These are phyloP conservation scores for Otus sunia DNA, from an alignment of 2,113 vertebrate genomes.

Conservation along the genomic window DNA sequence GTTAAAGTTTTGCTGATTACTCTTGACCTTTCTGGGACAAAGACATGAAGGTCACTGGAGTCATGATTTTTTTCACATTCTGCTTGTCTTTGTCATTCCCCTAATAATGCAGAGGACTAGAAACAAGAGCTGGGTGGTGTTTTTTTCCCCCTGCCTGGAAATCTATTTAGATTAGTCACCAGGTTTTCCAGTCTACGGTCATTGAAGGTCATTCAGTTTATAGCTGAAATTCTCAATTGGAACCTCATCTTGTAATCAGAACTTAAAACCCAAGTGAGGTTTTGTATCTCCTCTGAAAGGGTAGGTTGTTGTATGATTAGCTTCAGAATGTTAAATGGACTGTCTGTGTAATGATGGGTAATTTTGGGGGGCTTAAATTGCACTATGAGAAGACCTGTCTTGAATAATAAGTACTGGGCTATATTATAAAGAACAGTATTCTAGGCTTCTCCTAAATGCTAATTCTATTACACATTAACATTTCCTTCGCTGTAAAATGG, in stretches of 20 bases:
- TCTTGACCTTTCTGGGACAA: conserved; percentile 54
- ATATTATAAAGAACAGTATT: conserved; percentile 20
- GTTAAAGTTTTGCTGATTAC: conserved; percentile 74
- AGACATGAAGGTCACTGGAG: conserved; percentile 61
- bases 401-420: conserved; percentile 59
- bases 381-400: conserved; percentile 61
- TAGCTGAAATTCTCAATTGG: conserved; percentile 72
- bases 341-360: conserved; percentile 63
- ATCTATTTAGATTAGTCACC: conserved; percentile 74
- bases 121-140: conserved; percentile 46
- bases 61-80: conserved; percentile 63
- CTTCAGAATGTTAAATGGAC: conserved; percentile 75
- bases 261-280: conserved; percentile 68
- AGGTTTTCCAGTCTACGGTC: conserved; percentile 61
- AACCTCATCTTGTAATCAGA: conserved; percentile 72
- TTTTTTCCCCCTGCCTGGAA: conserved; percentile 51
- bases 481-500: conserved; percentile 59
- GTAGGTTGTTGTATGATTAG: conserved; percentile 74
- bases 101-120: conserved; percentile 57
- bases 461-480: conserved; percentile 66
- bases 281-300: conserved; percentile 67
- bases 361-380: conserved; percentile 74
- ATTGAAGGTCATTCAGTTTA: conserved; percentile 74
- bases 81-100: conserved; percentile 57
- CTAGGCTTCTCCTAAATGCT: conserved; percentile 50